phyloP scores from a whole-genome alignment of 2,797 vertebrate species.

The Gephyroberyx darwinii region DNA sequence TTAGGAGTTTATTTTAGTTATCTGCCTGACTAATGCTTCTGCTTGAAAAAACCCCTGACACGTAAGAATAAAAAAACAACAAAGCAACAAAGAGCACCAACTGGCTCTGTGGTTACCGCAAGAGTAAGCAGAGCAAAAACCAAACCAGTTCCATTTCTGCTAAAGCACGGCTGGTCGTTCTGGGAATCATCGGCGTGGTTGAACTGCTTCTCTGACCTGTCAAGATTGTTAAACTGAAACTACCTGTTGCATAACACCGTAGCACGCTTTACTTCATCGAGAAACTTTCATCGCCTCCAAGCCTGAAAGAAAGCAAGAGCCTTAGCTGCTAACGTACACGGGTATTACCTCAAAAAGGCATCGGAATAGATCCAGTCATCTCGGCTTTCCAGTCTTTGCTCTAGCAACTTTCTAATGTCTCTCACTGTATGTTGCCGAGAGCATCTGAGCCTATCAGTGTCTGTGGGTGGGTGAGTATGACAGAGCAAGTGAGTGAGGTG shows the following conservation, averaged over 20 bases:
- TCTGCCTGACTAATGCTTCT: conserved; percentile 37
- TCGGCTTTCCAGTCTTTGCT: conserved; percentile 65
- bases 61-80: neutral
- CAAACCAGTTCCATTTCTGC: too few relatives aligned
- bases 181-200: neutral
- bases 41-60: neutral
- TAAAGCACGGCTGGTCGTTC: neutral
- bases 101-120: neutral
- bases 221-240: neutral
- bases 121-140: neutral
- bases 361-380: conserved; percentile 66
- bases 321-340: conserved; percentile 7
- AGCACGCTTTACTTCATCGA: neutral
- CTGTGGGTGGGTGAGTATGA: conserved; percentile 73
- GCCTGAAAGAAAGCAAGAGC: conserved; percentile 6
- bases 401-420: conserved; percentile 67
- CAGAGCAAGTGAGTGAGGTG: conserved; percentile 67
- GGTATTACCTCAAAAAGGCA: conserved; percentile 77
- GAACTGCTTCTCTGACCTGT: neutral
- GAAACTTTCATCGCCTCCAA: neutral
- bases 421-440: conserved; percentile 55
- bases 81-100: neutral
- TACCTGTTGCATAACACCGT: conserved; percentile 19
- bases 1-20: neutral
- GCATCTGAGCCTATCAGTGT: conserved; percentile 64